Percentiles rank a stretch among this genome's conserved stretches.
phyloP scores from a whole-genome alignment of 2,113 vertebrate species.

The Oryzias curvinotus region DNA sequence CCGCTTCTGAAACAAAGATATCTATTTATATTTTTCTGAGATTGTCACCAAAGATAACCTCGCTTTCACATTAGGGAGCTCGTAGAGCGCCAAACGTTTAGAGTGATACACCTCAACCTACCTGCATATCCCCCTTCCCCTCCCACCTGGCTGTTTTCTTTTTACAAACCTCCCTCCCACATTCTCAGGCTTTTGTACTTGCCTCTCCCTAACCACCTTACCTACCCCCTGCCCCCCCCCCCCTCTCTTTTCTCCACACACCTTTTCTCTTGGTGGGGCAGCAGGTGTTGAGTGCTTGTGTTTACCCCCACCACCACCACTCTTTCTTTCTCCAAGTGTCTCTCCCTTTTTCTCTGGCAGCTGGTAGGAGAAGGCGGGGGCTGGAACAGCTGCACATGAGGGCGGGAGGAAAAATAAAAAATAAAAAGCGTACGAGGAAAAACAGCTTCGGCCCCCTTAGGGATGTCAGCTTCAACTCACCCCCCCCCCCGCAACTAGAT shows the following conservation, averaged over 20 bases:
- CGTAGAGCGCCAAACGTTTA: conserved; percentile 37
- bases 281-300: conserved; percentile 80
- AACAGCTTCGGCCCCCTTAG: conserved; percentile 76
- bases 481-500: conserved; percentile 29
- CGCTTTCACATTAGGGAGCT: conserved; percentile 46
- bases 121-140: conserved; percentile 45
- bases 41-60: conserved; percentile 50
- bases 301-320: conserved; percentile 64
- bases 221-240: conserved; percentile 16
- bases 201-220: conserved; percentile 51
- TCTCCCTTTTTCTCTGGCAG: conserved; percentile 74
- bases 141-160: conserved; percentile 41
- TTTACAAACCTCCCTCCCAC: conserved; percentile 58
- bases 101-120: conserved; percentile 53
- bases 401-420: conserved; percentile 66
- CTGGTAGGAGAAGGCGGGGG: conserved; percentile 78
- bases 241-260: conserved; percentile 58
- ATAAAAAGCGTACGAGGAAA: conserved; percentile 65
- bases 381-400: conserved; percentile 83
- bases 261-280: conserved; percentile 80
- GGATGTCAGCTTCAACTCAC: conserved; percentile 72
- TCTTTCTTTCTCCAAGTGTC: conserved; percentile 45
- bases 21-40: conserved; percentile 54
- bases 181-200: conserved; percentile 60
- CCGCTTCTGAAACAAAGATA: conserved; percentile 44